Conservation (phyloP, 2,797 vertebrate species). For the Lepus oiostolus region DNA sequence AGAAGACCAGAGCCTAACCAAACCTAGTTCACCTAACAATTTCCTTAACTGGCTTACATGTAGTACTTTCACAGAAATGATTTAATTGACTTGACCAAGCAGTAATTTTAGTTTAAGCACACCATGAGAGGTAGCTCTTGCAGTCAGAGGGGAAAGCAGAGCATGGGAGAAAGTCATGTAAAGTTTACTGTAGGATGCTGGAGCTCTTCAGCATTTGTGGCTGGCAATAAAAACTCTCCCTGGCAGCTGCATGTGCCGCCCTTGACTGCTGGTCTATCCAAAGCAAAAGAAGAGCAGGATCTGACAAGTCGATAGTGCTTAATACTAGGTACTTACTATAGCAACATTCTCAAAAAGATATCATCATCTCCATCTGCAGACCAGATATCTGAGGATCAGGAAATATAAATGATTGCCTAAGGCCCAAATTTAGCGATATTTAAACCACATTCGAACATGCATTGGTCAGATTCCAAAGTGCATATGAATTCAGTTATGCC, state of each 20-base stretch:
- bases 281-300: conserved; percentile 8
- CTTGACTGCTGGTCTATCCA: neutral
- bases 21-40: neutral
- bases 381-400: neutral
- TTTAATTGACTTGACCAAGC: conserved; percentile 39
- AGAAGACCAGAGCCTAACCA: conserved; percentile 9
- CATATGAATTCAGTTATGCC: neutral
- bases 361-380: neutral
- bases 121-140: conserved; percentile 28
- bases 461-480: neutral
- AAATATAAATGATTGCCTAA: conserved; percentile 6
- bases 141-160: conserved; percentile 41
- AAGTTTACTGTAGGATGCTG: neutral
- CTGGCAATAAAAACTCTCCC: neutral
- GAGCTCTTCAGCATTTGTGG: neutral
- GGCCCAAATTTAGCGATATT: neutral
- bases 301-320: neutral
- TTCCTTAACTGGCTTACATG: neutral
- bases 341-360: neutral
- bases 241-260: neutral
- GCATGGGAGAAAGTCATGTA: neutral
- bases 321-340: neutral
- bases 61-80: conserved; percentile 19
- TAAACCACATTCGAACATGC: conserved; percentile 41
- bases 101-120: conserved; percentile 15